Evolutionary conservation across 2,888 invertebrate species (phyloP).

Genomic region (Ecdyonurus torrentis): DNA sequence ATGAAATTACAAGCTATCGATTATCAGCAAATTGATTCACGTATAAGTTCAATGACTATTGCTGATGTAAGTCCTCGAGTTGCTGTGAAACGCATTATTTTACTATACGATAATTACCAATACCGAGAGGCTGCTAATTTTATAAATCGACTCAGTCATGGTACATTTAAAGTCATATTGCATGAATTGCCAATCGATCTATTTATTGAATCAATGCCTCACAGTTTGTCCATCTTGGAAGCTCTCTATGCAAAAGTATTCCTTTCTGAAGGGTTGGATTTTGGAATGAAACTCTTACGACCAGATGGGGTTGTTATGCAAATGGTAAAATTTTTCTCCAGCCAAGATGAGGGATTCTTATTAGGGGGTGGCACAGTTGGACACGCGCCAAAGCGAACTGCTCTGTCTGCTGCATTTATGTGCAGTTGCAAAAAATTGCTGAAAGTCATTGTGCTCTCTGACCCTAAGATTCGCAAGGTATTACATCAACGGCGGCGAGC

Average conservation of each 20-base stretch:
- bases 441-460: constrained; percentile 29
- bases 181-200: constrained; percentile 68
- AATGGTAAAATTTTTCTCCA: constrained; percentile 57
- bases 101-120: constrained; percentile 73
- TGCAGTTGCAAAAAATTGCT: constrained; percentile 28
- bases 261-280: constrained; percentile 25
- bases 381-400: constrained; percentile 14
- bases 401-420: constrained; percentile 22
- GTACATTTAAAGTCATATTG: constrained; percentile 45
- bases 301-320: constrained; percentile 75
- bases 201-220: constrained; percentile 76
- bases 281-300: constrained; percentile 27
- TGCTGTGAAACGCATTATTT: constrained; percentile 40
- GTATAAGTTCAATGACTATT: constrained; percentile 23
- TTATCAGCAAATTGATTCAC: constrained; percentile 11
- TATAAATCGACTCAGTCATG: constrained; percentile 58
- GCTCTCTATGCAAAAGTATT: constrained; percentile 47
- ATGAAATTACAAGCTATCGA: constrained; percentile 8
- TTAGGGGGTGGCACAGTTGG: constrained; percentile 12
- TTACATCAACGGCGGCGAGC: constrained; percentile 51
- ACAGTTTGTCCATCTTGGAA: constrained; percentile 71
- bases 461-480: constrained; percentile 39
- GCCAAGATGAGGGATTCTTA: constrained; percentile 18
- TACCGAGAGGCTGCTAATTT: constrained; percentile 82
- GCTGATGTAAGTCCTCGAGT: constrained; percentile 29